A percentile compares a stretch with the other conserved stretches of the same genome.
Conservation (phyloP, 2,113 vertebrate genomes). For the Benitochromis conjunctus region DNA sequence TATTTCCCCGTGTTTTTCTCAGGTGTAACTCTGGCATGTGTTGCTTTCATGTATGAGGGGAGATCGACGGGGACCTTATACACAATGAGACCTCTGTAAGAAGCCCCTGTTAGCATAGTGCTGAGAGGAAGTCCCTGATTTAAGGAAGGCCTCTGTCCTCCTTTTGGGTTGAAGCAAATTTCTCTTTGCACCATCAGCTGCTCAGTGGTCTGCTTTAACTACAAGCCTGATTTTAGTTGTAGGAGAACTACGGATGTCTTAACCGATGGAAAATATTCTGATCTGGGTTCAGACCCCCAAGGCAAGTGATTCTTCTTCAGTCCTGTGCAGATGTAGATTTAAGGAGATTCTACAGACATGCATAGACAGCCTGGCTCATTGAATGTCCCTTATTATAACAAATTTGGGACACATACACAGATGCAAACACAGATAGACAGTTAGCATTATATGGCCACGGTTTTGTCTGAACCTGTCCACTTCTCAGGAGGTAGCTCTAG, state of each 20-base stretch:
- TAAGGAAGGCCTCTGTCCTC: slow-evolving; percentile 55
- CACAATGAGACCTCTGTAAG: slow-evolving; percentile 78
- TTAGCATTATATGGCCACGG: slow-evolving; percentile 2
- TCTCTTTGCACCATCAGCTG: slow-evolving; percentile 23
- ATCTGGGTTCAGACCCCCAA: background rate
- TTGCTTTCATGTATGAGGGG: slow-evolving; percentile 69
- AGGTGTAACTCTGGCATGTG: slow-evolving; percentile 66
- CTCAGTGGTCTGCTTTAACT: background rate
- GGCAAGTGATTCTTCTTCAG: background rate
- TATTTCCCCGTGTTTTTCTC: slow-evolving; percentile 72
- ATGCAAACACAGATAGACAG: background rate
- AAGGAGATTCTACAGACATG: background rate
- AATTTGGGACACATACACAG: background rate
- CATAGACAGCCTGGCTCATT: background rate
- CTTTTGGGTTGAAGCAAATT: slow-evolving; percentile 14
- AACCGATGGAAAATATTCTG: background rate
- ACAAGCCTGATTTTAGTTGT: background rate
- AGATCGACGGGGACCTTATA: slow-evolving; percentile 48
- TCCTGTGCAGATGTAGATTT: background rate
- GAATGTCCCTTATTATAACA: background rate
- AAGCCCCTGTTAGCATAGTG: slow-evolving; percentile 62
- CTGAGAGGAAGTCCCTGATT: slow-evolving; percentile 67
- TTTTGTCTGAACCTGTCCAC: slow-evolving; percentile 10
- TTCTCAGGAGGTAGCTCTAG: slow-evolving; percentile 36
- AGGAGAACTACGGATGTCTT: background rate